Percentiles rank a stretch among this genome's conserved stretches.
Conservation (phyloP, 2,888 invertebrate species). For the Mythimna loreyi region DNA sequence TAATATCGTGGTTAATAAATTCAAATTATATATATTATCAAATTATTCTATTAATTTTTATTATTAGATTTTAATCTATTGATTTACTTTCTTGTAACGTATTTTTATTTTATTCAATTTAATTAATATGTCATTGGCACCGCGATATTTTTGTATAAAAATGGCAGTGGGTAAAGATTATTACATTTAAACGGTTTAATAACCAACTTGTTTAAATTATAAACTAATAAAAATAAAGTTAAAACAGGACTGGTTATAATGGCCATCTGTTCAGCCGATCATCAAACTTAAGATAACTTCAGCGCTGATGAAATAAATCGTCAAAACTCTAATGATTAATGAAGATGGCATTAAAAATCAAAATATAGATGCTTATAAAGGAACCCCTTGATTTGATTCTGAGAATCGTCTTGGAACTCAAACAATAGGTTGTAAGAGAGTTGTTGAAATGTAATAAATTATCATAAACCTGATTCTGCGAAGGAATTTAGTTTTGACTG, state of each 20-base stretch:
- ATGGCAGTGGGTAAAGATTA: too few relatives aligned
- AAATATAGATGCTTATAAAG: constrained; percentile 25
- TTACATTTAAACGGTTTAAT: constrained; percentile 28
- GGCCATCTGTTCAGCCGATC: constrained; percentile 50
- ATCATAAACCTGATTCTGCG: constrained; percentile 45
- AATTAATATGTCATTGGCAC: too few relatives aligned
- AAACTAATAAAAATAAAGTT: constrained; percentile 57
- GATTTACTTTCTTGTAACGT: too few relatives aligned
- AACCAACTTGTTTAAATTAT: constrained; percentile 49
- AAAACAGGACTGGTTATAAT: constrained; percentile 43
- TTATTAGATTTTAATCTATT: too few relatives aligned
- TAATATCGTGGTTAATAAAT: constrained; percentile 28
- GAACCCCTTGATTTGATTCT: constrained; percentile 37
- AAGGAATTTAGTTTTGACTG: constrained; percentile 25
- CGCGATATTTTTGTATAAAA: too few relatives aligned
- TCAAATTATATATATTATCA: constrained; percentile 16
- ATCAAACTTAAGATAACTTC: constrained; percentile 32
- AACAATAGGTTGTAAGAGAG: constrained; percentile 51
- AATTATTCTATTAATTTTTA: too few relatives aligned
- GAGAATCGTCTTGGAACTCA: constrained; percentile 43
- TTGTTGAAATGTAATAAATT: constrained; percentile 47
- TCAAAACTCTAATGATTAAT: constrained; percentile 26
- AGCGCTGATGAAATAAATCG: constrained; percentile 42
- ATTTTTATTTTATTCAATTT: too few relatives aligned
- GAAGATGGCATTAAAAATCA: constrained; percentile 24